Conservation (phyloP, 2,113 vertebrate species). For the Podocnemis expansa region DNA sequence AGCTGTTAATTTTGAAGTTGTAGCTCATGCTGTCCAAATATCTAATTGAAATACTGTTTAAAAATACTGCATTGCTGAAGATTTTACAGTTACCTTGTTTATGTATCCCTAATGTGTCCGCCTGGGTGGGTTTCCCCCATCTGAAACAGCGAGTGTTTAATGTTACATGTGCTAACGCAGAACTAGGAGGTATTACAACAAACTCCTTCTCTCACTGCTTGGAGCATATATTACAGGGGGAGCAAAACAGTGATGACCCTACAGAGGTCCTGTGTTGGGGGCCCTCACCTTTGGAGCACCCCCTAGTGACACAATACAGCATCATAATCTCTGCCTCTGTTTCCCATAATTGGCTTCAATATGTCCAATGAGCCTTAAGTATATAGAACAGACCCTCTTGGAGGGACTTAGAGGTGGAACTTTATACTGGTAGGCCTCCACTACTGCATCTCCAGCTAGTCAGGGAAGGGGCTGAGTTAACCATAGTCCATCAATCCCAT, state of each 20-base stretch:
- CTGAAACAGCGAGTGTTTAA: constrained; percentile 33
- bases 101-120: constrained; percentile 20
- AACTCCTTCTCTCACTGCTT: constrained; percentile 46
- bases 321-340: no score
- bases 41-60: constrained; percentile 63
- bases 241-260: constrained; percentile 13
- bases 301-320: not conserved
- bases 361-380: no score
- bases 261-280: not conserved
- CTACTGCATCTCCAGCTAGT: no score
- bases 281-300: no score
- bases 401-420: no score
- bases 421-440: no score
- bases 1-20: constrained; percentile 62
- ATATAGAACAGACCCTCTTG: no score
- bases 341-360: no score
- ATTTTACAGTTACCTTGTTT: constrained; percentile 48
- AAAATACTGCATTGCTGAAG: constrained; percentile 57
- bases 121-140: not conserved
- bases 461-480: no score
- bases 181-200: constrained; percentile 24
- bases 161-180: constrained; percentile 36
- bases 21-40: constrained; percentile 42
- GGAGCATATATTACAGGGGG: constrained; percentile 25
- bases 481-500: no score